phyloP scores from a whole-genome alignment of 2,888 invertebrate genomes.

The Chorisops tibialis region DNA sequence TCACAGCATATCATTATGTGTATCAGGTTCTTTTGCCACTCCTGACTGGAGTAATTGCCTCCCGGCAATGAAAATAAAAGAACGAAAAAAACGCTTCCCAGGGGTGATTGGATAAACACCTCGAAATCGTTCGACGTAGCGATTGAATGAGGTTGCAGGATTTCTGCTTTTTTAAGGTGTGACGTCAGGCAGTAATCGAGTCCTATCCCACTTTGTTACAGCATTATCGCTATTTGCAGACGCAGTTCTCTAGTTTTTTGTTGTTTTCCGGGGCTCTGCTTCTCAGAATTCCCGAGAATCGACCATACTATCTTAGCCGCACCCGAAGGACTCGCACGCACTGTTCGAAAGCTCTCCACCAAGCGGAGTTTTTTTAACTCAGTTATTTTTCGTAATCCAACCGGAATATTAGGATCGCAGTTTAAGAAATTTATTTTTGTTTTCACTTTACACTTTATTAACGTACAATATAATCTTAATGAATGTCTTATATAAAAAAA shows the following conservation, averaged over 20 bases:
- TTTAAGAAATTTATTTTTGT: no score
- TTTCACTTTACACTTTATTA: no score
- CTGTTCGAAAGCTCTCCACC: slow-evolving; percentile 10
- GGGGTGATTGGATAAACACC: not conserved
- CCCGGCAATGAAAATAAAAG: no score
- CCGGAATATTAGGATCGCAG: no score
- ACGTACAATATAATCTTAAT: no score
- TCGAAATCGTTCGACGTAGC: not conserved
- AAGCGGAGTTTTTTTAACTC: no score
- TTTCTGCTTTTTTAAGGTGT: slow-evolving; percentile 7
- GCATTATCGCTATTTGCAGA: not conserved
- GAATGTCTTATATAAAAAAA: no score
- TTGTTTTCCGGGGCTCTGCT: not conserved
- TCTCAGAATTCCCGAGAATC: not conserved
- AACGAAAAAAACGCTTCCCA: not conserved
- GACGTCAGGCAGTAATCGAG: slow-evolving; percentile 3
- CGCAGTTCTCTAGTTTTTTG: not conserved
- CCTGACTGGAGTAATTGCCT: no score
- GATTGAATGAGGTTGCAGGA: not conserved
- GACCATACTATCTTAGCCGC: slow-evolving; percentile 4
- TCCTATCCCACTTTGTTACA: not conserved
- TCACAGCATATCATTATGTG: no score
- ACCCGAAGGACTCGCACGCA: slow-evolving; percentile 12
- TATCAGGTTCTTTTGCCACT: no score
- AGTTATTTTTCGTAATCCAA: no score